Base-by-base conservation (phyloP, 1,140 invertebrate species). In the Drosophila bocqueti region DNA sequence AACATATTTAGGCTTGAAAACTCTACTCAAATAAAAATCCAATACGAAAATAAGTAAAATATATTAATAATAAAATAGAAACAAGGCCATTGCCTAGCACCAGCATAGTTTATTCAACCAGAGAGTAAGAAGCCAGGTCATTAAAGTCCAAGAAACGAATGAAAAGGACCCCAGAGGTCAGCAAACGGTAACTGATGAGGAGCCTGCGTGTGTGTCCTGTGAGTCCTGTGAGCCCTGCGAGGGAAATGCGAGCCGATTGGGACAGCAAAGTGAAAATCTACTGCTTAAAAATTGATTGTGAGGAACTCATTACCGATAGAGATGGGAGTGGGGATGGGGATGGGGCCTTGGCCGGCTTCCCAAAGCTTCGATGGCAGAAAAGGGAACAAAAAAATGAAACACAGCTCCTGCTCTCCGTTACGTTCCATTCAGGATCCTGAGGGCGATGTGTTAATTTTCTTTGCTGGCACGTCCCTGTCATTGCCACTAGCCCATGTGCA, bases 401-500 rank as follows among this genome's bases (percentile, higher is more conserved):
- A 43, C 62, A 24, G 62, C 54, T 57, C 36, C 54, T 57, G 54
- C 54, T 52, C 29, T 34, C 50, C 31, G 29, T 52, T 36, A 36
- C 50, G 29, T 34, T 31, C 49, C 52, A 24, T 55, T 21, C 15
- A 29, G 26, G 26, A 18, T 59, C 69, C 68, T 72, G 46, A 50
- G 55, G 68, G 67, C 55, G 68, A 74, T 74, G 71, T 74, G 71
- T 74, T 74, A 74, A 74, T 74, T 74, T 74, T 74, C 71, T 73
- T 74, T 72, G 68, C 68, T 49, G 54, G 68, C 71, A 74, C 71
- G 71, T 74, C 46, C 68, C 55, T 73, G 71, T 74, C 68, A 74
- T 74, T 74, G 71, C 67, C 71, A 74, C 71, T 74, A 74, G 68
- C 57, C 68, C 71, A 74, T 74, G 71, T 74, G 71, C 71, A 74